Base-by-base conservation (phyloP, 2,797 vertebrate genomes). In the Gephyroberyx darwinii region DNA sequence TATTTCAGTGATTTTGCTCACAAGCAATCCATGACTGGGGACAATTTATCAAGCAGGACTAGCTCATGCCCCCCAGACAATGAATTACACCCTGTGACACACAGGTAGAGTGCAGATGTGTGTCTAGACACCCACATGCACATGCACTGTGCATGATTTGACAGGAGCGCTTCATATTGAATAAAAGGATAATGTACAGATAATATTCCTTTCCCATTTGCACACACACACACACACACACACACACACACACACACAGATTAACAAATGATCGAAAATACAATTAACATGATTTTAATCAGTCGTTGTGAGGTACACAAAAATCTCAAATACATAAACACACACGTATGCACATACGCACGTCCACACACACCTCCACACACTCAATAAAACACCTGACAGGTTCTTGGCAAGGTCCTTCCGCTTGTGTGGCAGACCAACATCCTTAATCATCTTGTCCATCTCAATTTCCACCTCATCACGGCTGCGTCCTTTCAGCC, bases 371-470 rank as follows among this genome's bases (percentile, higher is more conserved):
- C 53, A 47, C 41, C 41, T 47, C 37, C 4, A 30, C 39, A 57
- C 43, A 33, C 17, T 51, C 8, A 20, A 4, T 54, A n/a, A 74
- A 88, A 22, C 73, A 98, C 98, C 98, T 79, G 98, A 99, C 64
- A 99, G 92, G 86, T 96, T 96, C 88, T 92, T 98, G 30, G 96
- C 94, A 5, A 96, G 96, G 1, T 96, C 94, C 84, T 96, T 97
- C 77, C 97, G 92, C 86, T 99, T 99, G 75, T 96, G 94, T 1
- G 94, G 96, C 80, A 99, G 93, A 69, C 96, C 96, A 0, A 99
- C 96, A 35, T 99, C 98, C 75, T 86, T 73, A 68, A 96, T 95
- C 94, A 99, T 97, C 90, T 97, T 96, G 58, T 97, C 95, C 89
- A 97, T 95, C 87, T 99, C 97, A 0, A 84, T 84, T 75, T 95